Base-by-base conservation (phyloP, 2,797 vertebrate genomes). In the Amazonetta brasiliensis region DNA sequence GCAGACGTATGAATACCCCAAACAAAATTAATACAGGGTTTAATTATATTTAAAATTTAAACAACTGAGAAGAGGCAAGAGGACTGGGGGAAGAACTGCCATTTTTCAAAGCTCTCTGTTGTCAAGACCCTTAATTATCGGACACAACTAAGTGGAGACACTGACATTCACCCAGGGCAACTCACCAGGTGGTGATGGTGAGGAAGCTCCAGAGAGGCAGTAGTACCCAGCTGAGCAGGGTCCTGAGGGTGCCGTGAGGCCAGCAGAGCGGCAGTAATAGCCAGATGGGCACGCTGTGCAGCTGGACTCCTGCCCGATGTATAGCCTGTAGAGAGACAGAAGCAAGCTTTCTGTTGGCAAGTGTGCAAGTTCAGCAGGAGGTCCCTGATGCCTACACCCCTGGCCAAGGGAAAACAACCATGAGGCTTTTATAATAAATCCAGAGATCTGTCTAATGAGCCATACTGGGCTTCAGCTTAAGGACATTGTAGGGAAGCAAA, bases 151-250 rank as follows among this genome's bases (percentile, higher is more conserved):
- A 55, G 16, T 6, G 22, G 77, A 79, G 54, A 17, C 50, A 55
- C 5, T 1, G 2, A 22, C 0, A 0, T 4, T 41, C 20, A 17
- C 7, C 3, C 56, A 13, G 64, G 0, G n/a, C 21, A 8, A 21
- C 95, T 92, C 85, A 96, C 94, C 91, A 0, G 94, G 95, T 3
- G 98, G 97, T 1, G 97, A 93, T 3, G 98, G 93, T 11, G 97
- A 97, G 54, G 97, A 97, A 87, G 98, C 98, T 58, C 98, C 98
- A 7, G 98, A 87, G 37, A 98, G 97, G 97, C 99, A 99, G 97
- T 98, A 99, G 93, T 98, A 99, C 21, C 99, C 99, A 9, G 98
- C 97, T 28, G 94, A 98, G 96, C 99, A 99, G 54, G 64, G 98
- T 63, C 99, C 99, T 19, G 99, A 98, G 66, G 99, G 98, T 58